phyloP scores from a whole-genome alignment of 1,140 invertebrate species.

The Meloidogyne floridensis region DNA sequence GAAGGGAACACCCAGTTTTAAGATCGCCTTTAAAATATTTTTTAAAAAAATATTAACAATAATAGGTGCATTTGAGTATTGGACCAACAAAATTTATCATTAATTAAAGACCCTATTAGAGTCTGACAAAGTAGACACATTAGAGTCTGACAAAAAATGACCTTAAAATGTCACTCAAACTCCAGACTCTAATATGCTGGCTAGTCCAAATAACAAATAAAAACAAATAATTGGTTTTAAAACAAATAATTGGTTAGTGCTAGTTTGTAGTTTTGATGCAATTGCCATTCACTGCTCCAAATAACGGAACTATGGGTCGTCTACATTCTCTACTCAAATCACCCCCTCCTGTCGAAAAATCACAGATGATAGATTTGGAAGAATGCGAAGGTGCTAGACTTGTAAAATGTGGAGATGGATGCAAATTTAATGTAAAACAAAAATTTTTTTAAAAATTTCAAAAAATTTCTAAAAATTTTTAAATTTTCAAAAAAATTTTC shows the following conservation, averaged over 20 bases:
- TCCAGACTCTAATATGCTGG: too few relatives aligned
- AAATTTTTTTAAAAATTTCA: neutral
- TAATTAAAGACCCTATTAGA: too few relatives aligned
- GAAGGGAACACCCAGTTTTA: too few relatives aligned
- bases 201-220: too few relatives aligned
- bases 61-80: too few relatives aligned
- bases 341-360: slow-evolving; percentile 39
- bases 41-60: too few relatives aligned
- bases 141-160: too few relatives aligned
- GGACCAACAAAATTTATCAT: too few relatives aligned
- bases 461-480: neutral
- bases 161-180: too few relatives aligned
- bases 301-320: slow-evolving; percentile 54
- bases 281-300: slow-evolving; percentile 45
- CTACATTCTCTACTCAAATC: slow-evolving; percentile 47
- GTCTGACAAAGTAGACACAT: too few relatives aligned
- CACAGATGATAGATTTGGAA: slow-evolving; percentile 32
- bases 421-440: slow-evolving; percentile 42
- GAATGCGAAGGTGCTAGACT: slow-evolving; percentile 36
- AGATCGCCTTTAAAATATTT: too few relatives aligned
- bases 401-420: slow-evolving; percentile 50
- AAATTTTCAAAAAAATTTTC: too few relatives aligned
- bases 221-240: neutral
- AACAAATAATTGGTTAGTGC: slow-evolving; percentile 24
- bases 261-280: slow-evolving; percentile 52